A percentile compares a stretch with the other conserved stretches of the same genome.
phyloP scores from a whole-genome alignment of 2,113 vertebrate species.

The Brachyhypopomus occidentalis region DNA sequence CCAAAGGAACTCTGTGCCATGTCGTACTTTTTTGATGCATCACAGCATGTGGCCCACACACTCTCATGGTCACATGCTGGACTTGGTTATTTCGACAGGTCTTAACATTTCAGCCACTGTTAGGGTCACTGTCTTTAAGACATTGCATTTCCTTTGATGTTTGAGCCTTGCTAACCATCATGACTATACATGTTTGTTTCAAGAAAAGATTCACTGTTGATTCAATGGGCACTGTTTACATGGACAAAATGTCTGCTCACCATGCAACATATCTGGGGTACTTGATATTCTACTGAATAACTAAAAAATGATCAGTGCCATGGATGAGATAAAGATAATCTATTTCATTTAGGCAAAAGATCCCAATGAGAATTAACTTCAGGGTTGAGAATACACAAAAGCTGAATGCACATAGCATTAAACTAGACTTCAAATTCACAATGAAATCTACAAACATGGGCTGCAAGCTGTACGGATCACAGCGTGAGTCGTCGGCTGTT shows the following conservation, averaged over 20 bases:
- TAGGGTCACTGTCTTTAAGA: neutral
- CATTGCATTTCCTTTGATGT: neutral
- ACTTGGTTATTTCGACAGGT: neutral
- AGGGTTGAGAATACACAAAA: neutral
- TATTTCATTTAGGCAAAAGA: neutral
- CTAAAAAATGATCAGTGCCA: neutral
- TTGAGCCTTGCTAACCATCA: neutral
- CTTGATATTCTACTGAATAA: neutral
- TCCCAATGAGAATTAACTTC: neutral
- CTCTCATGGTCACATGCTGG: neutral
- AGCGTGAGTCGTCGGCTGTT: no score
- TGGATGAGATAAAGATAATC: neutral
- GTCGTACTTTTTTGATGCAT: neutral
- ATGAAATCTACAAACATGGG: no score
- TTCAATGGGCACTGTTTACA: neutral
- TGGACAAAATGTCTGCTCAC: neutral
- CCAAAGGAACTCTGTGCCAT: neutral
- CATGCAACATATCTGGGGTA: neutral
- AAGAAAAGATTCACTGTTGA: neutral
- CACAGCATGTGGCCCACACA: neutral
- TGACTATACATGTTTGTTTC: neutral
- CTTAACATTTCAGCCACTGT: neutral
- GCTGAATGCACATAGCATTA: neutral
- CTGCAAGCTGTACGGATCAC: no score
- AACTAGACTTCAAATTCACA: neutral